Evolutionary conservation across 1,140 invertebrate genomes (phyloP).

Genomic region (Anastatus disparis): DNA sequence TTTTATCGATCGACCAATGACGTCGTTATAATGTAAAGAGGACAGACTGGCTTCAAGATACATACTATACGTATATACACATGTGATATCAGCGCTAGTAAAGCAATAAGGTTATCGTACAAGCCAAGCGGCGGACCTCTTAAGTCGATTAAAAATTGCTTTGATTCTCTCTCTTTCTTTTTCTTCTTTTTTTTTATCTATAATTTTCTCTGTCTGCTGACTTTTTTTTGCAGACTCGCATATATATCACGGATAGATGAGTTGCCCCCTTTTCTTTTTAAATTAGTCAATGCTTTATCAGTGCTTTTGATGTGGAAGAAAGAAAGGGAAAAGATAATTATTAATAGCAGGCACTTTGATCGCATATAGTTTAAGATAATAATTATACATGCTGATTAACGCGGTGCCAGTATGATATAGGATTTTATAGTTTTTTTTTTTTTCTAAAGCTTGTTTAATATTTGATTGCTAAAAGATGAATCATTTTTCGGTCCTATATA

Average conservation of each 20-base stretch:
- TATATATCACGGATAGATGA: too few relatives aligned
- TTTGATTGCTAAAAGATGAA: too few relatives aligned
- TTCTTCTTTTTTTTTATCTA: not conserved
- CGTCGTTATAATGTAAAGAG: conserved; percentile 39
- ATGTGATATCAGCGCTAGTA: conserved; percentile 20
- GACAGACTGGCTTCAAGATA: too few relatives aligned
- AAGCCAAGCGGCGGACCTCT: too few relatives aligned
- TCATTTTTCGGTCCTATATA: too few relatives aligned
- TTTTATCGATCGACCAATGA: conserved; percentile 38
- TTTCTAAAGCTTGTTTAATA: too few relatives aligned
- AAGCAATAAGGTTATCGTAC: conserved; percentile 36
- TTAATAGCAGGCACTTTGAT: not conserved
- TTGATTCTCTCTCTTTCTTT: not conserved
- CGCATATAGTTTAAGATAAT: not conserved
- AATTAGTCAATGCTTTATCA: not conserved
- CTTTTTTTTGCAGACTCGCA: not conserved
- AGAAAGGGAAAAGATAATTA: not conserved
- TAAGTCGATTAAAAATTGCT: conserved; percentile 33
- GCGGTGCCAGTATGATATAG: too few relatives aligned
- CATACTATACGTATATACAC: too few relatives aligned
- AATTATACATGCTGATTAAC: too few relatives aligned
- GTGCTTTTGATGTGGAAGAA: not conserved
- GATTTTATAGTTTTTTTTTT: too few relatives aligned
- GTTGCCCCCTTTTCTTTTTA: not conserved
- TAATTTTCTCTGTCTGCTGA: not conserved